Evolutionary conservation across 1,140 invertebrate species (phyloP).

Genomic region (Drosophila triauraria): DNA sequence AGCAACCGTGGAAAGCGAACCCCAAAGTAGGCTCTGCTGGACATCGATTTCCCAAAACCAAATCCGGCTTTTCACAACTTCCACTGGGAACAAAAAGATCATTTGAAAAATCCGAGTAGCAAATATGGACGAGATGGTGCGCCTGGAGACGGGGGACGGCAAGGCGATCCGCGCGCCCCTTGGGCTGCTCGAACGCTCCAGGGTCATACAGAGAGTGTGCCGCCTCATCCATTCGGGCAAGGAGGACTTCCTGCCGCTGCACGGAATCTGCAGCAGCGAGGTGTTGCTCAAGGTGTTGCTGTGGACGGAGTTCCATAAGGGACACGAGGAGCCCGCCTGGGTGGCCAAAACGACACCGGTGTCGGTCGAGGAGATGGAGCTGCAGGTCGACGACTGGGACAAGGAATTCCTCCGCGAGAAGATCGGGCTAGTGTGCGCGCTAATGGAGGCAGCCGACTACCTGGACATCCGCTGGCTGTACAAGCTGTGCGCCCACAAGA

Average conservation of each 20-base stretch:
- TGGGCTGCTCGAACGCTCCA: not conserved
- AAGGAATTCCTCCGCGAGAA: constrained; percentile 36
- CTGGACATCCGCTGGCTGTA: constrained; percentile 31
- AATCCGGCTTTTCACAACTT: not conserved
- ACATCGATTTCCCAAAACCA: not conserved
- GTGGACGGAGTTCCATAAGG: constrained; percentile 36
- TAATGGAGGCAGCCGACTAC: constrained; percentile 31
- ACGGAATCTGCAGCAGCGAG: constrained; percentile 9
- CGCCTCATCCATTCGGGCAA: not conserved
- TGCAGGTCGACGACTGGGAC: constrained; percentile 27
- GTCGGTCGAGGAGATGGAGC: constrained; percentile 4
- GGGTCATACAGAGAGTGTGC: not conserved
- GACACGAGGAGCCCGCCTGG: constrained; percentile 31
- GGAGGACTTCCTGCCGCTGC: constrained; percentile 4
- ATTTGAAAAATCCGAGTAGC: not conserved
- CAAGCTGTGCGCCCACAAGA: constrained; percentile 30
- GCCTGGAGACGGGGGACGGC: too few relatives aligned
- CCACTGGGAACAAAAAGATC: too few relatives aligned
- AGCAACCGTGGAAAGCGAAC: too few relatives aligned
- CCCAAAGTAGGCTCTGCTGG: not conserved
- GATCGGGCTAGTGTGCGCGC: not conserved
- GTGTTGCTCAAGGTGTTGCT: constrained; percentile 34
- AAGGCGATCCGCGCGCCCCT: too few relatives aligned
- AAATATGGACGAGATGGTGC: too few relatives aligned
- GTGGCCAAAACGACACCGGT: not conserved